Conservation (phyloP, 1,140 invertebrate genomes). For the Papilio dardanus region DNA sequence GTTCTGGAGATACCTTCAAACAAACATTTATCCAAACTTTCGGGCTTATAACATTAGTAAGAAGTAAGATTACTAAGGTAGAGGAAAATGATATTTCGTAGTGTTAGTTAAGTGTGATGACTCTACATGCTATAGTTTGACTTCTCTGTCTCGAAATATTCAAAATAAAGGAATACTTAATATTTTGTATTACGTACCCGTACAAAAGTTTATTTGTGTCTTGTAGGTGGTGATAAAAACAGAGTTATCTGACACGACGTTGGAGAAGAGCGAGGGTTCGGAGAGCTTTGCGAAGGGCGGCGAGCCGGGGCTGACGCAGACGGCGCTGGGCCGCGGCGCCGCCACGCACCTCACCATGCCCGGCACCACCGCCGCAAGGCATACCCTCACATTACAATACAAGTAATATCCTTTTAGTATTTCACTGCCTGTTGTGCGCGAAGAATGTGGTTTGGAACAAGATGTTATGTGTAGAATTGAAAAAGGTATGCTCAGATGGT, state of each 20-base stretch:
- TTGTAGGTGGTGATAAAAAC: conserved; percentile 51
- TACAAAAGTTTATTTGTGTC: not conserved
- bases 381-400: conserved; percentile 64
- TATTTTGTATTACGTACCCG: too few species aligned
- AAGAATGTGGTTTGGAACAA: not conserved
- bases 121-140: too few species aligned
- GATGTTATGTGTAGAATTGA: too few species aligned
- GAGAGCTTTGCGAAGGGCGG: not conserved
- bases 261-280: conserved; percentile 6
- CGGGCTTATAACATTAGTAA: too few species aligned
- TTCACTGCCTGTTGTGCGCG: not conserved
- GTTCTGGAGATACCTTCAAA: too few species aligned
- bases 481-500: too few species aligned
- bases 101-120: too few species aligned
- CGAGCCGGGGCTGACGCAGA: conserved; percentile 49
- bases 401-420: conserved; percentile 43
- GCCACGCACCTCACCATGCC: conserved; percentile 57
- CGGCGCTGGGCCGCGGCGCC: conserved; percentile 59
- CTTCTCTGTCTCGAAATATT: too few species aligned
- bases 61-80: too few species aligned
- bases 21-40: too few species aligned
- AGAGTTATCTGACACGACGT: conserved; percentile 30
- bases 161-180: too few species aligned
- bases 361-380: conserved; percentile 62
- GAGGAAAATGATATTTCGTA: too few species aligned